phyloP scores from a whole-genome alignment of 2,113 vertebrate genomes.

The Vidua chalybeata region DNA sequence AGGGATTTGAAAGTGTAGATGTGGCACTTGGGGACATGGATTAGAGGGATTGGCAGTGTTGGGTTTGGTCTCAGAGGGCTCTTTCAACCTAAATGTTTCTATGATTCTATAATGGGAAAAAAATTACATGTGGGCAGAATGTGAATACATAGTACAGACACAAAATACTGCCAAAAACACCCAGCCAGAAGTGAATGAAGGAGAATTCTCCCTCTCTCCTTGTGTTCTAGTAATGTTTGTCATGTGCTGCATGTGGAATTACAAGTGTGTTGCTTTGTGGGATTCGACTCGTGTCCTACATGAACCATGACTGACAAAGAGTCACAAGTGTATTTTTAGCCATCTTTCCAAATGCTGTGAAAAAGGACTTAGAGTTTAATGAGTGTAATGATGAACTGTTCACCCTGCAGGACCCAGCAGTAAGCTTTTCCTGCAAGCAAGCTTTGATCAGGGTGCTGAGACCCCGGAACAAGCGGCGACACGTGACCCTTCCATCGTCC shows the following conservation, averaged over 20 bases:
- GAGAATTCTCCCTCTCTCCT: not conserved
- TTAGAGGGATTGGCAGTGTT: not conserved
- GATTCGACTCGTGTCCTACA: not conserved
- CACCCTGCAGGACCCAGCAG: constrained; percentile 86
- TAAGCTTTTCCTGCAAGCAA: constrained; percentile 99
- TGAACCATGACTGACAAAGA: not conserved
- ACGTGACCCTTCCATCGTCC: constrained; percentile 95
- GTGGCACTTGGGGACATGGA: not conserved
- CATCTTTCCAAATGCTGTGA: not conserved
- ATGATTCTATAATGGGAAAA: not conserved
- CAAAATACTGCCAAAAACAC: not conserved
- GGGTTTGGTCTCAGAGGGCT: not conserved
- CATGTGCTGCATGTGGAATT: not conserved
- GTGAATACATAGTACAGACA: fast-evolving
- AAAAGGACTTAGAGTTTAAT: not conserved
- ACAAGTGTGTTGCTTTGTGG: not conserved
- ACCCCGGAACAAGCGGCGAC: constrained; percentile 93
- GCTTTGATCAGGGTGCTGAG: constrained; percentile 94
- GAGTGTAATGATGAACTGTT: not conserved
- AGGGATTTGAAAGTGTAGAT: not conserved
- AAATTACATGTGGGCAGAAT: not conserved
- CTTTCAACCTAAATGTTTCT: not conserved
- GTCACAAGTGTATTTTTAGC: not conserved
- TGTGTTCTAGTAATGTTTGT: not conserved
- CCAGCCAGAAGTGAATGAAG: not conserved